Base-by-base conservation (phyloP, 2,888 invertebrate genomes). In the Lasioglossum vierecki region DNA sequence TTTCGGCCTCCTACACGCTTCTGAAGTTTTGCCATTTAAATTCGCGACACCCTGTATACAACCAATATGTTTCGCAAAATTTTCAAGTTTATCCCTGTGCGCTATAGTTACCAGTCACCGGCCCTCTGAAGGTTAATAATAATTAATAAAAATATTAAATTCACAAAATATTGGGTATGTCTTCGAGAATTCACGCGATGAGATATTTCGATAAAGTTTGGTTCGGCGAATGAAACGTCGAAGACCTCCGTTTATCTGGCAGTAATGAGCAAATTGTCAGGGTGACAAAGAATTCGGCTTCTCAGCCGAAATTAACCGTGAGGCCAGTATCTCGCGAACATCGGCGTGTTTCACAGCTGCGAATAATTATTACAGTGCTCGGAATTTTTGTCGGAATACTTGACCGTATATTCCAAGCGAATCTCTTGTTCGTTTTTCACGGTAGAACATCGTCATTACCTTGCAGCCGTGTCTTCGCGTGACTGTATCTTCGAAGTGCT, bases 281-380 rank as follows among this genome's bases (percentile, higher is more conserved):
- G 39, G 68, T 41, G 39, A 68, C 68, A 39, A 39, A 68, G 22
- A 68, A 68, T n/a, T 41, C 35, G 22, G n/a, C 39, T 39, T 22
- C 39, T 11, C n/a, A 2, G 22, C 41, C 35, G 68, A 68, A 68
- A 68, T 68, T 68, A 68, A 68, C 35, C 22, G 35, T n/a, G 39
- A 68, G n/a, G n/a, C 22, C 68, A 68, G 68, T 68, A 11, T 68
- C 68, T n/a, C 3, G 68, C 68, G 68, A 39, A 41, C 41, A 22
- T 1, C 68, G 35, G 22, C 9, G 39, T 39, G 39, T 22, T 68
- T 9, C 18, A 22, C 22, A 22, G 39, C 68, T 39, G 22, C n/a
- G 68, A 68, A n/a, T 39, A 68, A 41, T 68, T n/a, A 11, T n/a
- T n/a, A 11, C 68, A 22, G 68, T 41, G 68, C 11, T 22, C 41